phyloP scores from a whole-genome alignment of 2,888 invertebrate genomes.

The Rotaria magnacalcarata region DNA sequence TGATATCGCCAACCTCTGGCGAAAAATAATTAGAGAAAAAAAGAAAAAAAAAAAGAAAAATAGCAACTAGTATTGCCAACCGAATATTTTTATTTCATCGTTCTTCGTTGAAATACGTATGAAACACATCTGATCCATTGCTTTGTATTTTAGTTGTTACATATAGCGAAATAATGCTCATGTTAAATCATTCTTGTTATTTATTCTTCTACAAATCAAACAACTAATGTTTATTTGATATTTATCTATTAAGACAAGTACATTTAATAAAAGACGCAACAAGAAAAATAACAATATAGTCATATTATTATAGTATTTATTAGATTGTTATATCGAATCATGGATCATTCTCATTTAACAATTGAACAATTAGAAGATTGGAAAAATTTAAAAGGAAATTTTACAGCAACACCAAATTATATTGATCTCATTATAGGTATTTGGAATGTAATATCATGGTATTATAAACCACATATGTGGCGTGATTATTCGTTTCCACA shows the following conservation, averaged over 20 bases:
- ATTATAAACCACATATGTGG: constrained; percentile 42
- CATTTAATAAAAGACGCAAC: not conserved
- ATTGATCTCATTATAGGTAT: constrained; percentile 41
- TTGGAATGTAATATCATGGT: constrained; percentile 42
- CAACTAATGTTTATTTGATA: not conserved
- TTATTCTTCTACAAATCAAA: not conserved
- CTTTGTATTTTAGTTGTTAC: not conserved
- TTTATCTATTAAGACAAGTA: not conserved
- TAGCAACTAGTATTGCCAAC: too few species aligned
- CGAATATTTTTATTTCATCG: too few species aligned
- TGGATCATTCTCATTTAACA: not conserved
- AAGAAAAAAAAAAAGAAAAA: too few species aligned
- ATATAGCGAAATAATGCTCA: not conserved
- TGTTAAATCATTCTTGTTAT: not conserved
- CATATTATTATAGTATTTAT: too few species aligned
- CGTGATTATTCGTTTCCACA: constrained; percentile 39
- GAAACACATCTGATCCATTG: not conserved
- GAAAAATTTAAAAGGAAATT: constrained; percentile 34
- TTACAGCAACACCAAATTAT: constrained; percentile 42
- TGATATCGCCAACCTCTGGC: not conserved
- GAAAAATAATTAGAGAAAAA: not conserved
- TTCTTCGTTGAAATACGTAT: too few species aligned
- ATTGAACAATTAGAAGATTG: not conserved
- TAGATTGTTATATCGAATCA: not conserved
- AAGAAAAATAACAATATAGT: not conserved